These are phyloP conservation scores for Protonibea diacanthus DNA, from an alignment of 2,797 vertebrate genomes.

Conservation along the genomic window DNA sequence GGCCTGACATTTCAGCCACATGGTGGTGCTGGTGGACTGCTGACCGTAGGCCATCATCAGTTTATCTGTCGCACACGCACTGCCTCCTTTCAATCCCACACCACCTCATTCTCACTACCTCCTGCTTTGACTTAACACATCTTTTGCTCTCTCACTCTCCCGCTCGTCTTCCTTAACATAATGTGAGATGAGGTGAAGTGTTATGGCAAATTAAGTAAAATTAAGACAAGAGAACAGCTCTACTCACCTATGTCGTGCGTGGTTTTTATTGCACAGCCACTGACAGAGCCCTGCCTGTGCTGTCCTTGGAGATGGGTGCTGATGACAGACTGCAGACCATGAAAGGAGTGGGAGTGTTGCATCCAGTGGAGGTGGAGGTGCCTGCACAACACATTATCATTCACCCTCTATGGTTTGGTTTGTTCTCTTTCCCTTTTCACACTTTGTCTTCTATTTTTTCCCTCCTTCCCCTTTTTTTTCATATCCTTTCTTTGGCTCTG, in stretches of 20 bases:
- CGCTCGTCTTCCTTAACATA: slow-evolving; percentile 71
- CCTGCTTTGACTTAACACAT: slow-evolving; percentile 71
- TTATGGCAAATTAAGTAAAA: slow-evolving; percentile 88
- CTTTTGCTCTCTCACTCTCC: slow-evolving; percentile 52
- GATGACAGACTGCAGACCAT: slow-evolving; percentile 81
- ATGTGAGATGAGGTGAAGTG: slow-evolving; percentile 83
- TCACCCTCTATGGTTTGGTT: slow-evolving; percentile 71
- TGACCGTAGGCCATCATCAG: slow-evolving; percentile 51
- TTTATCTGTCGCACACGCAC: slow-evolving; percentile 54
- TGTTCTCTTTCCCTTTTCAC: slow-evolving; percentile 72
- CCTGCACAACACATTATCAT: slow-evolving; percentile 75
- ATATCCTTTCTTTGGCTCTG: slow-evolving; percentile 61
- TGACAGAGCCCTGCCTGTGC: slow-evolving; percentile 77
- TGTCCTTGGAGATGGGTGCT: slow-evolving; percentile 77
- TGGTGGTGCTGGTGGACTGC: slow-evolving; percentile 84
- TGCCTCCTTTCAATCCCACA: slow-evolving; percentile 60
- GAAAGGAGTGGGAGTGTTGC: slow-evolving; percentile 81
- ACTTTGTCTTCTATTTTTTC: slow-evolving; percentile 62
- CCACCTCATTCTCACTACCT: slow-evolving; percentile 61
- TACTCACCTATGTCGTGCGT: slow-evolving; percentile 85
- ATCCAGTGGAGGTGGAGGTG: slow-evolving; percentile 79
- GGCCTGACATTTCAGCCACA: slow-evolving; percentile 69
- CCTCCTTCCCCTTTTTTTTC: slow-evolving; percentile 10
- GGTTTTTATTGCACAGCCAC: slow-evolving; percentile 81
- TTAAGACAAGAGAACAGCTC: slow-evolving; percentile 86